phyloP scores from a whole-genome alignment of 2,888 invertebrate genomes.

The Nephrocerus scutellatus region DNA sequence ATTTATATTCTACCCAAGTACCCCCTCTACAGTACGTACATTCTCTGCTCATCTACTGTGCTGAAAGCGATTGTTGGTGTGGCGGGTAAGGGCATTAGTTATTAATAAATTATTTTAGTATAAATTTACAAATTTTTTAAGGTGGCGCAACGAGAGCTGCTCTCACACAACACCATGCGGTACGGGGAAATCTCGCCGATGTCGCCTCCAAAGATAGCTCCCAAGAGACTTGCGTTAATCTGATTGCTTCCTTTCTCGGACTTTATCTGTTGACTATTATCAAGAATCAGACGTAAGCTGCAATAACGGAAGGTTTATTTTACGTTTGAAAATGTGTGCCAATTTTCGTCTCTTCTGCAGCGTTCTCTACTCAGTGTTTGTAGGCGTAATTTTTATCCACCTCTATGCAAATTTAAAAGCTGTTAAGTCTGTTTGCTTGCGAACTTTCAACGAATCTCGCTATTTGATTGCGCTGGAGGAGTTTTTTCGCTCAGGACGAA shows the following conservation, averaged over 20 bases:
- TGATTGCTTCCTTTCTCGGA: slow-evolving; percentile 74
- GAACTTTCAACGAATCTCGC: slow-evolving; percentile 74
- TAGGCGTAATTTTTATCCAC: slow-evolving; percentile 69
- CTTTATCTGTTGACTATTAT: slow-evolving; percentile 65
- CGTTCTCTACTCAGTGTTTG: slow-evolving; percentile 65
- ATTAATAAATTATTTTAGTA: slow-evolving; percentile 3
- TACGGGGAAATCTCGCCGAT: slow-evolving; percentile 86
- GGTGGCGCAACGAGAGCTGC: slow-evolving; percentile 91
- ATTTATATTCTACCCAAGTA: slow-evolving; percentile 68
- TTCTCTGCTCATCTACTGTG: slow-evolving; percentile 66
- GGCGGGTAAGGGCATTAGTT: slow-evolving; percentile 64
- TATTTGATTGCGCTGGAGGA: slow-evolving; percentile 62
- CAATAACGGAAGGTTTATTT: too few species aligned
- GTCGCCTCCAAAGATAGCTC: slow-evolving; percentile 90
- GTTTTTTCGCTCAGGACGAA: slow-evolving; percentile 57
- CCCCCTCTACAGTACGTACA: slow-evolving; percentile 53
- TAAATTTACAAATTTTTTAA: slow-evolving; percentile 23
- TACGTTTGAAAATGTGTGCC: slow-evolving; percentile 6
- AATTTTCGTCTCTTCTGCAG: slow-evolving; percentile 49
- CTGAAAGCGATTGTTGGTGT: slow-evolving; percentile 85
- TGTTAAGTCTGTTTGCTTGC: slow-evolving; percentile 70
- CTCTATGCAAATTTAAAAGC: slow-evolving; percentile 82
- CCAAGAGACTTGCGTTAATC: slow-evolving; percentile 93
- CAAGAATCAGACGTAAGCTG: slow-evolving; percentile 50
- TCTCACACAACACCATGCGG: slow-evolving; percentile 87